A percentile compares a stretch with the other conserved stretches of the same genome.
Evolutionary conservation across 2,888 invertebrate genomes (phyloP).

Genomic region (Girardia tigrina): DNA sequence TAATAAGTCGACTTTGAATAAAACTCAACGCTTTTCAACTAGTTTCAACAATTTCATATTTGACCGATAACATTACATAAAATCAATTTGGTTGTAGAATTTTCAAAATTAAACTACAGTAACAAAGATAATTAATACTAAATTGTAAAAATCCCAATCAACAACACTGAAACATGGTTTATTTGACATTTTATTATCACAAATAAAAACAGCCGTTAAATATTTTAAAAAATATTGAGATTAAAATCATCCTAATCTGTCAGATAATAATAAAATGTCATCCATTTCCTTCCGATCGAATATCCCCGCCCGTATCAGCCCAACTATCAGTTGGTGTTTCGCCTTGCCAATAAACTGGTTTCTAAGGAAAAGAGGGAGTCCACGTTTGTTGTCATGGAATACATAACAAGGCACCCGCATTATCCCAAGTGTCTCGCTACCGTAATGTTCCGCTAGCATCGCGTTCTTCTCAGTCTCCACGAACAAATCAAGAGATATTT

Average conservation of each 20-base stretch:
- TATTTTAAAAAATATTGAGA: no score
- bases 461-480: slow-evolving; percentile 46
- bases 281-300: neutral
- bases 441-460: slow-evolving; percentile 50
- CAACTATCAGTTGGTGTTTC: neutral
- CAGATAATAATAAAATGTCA: neutral
- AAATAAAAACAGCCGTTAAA: no score
- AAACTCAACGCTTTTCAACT: no score
- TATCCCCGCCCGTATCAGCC: neutral
- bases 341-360: slow-evolving; percentile 53
- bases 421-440: slow-evolving; percentile 51
- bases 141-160: no score
- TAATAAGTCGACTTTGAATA: no score
- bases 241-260: neutral
- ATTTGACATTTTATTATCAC: no score
- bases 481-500: slow-evolving; percentile 48
- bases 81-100: no score
- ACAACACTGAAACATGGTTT: no score
- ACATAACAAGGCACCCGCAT: slow-evolving; percentile 53
- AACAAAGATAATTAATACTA: no score
- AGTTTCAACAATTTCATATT: no score
- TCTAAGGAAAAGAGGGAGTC: slow-evolving; percentile 53
- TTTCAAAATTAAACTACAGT: no score
- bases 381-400: slow-evolving; percentile 51
- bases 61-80: no score